Evolutionary conservation across 1,140 invertebrate species (phyloP), one percentile per base, ranked within the genome.

Genomic region (Fopius arisanus): DNA sequence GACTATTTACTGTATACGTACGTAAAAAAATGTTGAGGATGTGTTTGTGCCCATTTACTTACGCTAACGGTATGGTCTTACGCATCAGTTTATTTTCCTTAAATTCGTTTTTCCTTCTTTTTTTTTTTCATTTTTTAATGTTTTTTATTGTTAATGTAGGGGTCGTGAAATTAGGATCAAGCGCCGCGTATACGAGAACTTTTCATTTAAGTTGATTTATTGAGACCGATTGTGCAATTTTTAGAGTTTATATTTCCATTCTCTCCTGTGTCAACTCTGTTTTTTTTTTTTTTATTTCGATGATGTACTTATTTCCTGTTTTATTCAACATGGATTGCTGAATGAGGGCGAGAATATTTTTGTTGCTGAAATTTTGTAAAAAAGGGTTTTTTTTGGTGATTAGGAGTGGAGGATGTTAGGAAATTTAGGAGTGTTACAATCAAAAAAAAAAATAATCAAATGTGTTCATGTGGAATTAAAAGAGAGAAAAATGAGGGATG

Each of bases 181-280:
- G 43, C 43, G 43, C n/a, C 40, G 43, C 43, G 16, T 37, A 43
- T 43, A 51, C 43, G 43, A 28, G 43, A 54, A 48, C 9, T 70
- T 26, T 40, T 63, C 9, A 43, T 23, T 70, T 70, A n/a, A 12
- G 21, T 62, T 72, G 76, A 81, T 77, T 80, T 77, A 77, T 80
- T 76, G 78, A 82, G 79, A 84, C 81, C 79, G 79, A 81, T 82
- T 83, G 79, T 82, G 79, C 79, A 84, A 82, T 84, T 59, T 31
- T 40, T 75, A 75, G 73, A 65, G 12, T 75, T 51, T 37, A 12
- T 29, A 37, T 51, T 73, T 63, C 16, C 21, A 12, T 71, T 51
- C 26, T 21, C 21, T 16, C 31, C 31, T 19, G 23, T 6, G 28
- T 26, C 33, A 37, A 37, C 7, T 7, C 33, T 37, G 7, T 37